phyloP scores from a whole-genome alignment of 2,797 vertebrate genomes.

The Scarus forsteni region DNA sequence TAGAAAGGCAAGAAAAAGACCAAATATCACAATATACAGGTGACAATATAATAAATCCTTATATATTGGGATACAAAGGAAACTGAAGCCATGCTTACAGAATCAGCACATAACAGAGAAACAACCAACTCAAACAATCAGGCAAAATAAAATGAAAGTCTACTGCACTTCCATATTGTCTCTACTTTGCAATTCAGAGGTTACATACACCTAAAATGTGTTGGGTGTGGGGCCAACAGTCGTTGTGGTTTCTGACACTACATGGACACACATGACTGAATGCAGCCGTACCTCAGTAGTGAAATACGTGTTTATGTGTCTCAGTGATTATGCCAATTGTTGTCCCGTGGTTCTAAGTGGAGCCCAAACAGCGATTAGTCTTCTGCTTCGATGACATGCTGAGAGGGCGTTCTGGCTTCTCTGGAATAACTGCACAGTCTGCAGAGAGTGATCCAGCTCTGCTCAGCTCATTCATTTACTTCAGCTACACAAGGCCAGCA shows the following conservation, averaged over 20 bases:
- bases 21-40: no score
- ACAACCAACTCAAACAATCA: no score
- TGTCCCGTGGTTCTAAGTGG: constrained; percentile 19
- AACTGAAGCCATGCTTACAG: no score
- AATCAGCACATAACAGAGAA: no score
- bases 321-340: constrained; percentile 41
- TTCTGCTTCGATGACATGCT: constrained; percentile 67
- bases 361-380: constrained; percentile 68
- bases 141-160: no score
- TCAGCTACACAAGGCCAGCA: constrained; percentile 37
- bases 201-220: neutral
- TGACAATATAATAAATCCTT: no score
- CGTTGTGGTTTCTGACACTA: neutral
- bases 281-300: neutral
- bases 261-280: neutral
- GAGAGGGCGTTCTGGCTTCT: constrained; percentile 52
- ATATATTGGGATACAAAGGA: no score
- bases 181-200: neutral
- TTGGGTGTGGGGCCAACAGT: no score
- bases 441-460: constrained; percentile 47
- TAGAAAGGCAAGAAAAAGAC: no score
- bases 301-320: neutral
- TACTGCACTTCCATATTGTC: no score
- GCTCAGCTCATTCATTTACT: constrained; percentile 65
- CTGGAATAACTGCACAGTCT: constrained; percentile 67